phyloP scores from a whole-genome alignment of 2,797 vertebrate species.

The Pangasius sanitwongsei region DNA sequence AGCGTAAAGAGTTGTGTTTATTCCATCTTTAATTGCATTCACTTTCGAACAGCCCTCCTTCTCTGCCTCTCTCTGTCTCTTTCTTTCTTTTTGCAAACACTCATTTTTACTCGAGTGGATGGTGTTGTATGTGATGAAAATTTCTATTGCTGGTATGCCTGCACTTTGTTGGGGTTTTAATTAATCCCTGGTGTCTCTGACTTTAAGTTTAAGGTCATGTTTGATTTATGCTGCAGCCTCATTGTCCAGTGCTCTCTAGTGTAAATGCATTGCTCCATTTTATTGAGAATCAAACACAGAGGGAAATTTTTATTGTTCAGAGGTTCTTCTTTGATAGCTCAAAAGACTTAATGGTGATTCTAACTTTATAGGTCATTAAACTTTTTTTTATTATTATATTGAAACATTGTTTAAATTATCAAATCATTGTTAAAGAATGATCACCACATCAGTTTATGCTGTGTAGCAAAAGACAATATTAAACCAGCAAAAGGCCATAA shows the following conservation, averaged over 20 bases:
- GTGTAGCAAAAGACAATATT: neutral
- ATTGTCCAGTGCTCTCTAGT: conserved; percentile 17
- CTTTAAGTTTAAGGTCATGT: conserved; percentile 53
- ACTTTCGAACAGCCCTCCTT: conserved; percentile 28
- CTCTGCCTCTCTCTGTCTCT: neutral
- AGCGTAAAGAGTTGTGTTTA: conserved; percentile 59
- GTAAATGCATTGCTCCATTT: conserved; percentile 6
- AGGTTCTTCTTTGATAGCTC: neutral
- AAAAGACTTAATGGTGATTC: neutral
- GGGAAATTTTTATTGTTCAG: conserved; percentile 6
- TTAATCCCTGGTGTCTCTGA: conserved; percentile 56
- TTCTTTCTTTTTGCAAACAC: conserved; percentile 18
- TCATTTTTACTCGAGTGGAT: conserved; percentile 48
- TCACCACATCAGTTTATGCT: neutral
- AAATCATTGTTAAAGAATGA: neutral
- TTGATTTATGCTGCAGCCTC: conserved; percentile 45
- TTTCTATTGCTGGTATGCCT: conserved; percentile 39
- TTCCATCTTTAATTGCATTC: conserved; percentile 62
- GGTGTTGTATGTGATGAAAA: conserved; percentile 46
- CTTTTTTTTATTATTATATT: neutral
- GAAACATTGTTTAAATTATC: neutral
- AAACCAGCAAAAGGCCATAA: neutral
- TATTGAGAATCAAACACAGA: conserved; percentile 17
- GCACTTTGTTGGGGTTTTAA: conserved; percentile 56
- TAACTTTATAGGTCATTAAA: conserved; percentile 4